Percentiles rank a stretch among this genome's conserved stretches.
These are phyloP conservation scores for Limnothrissa miodon DNA, from an alignment of 2,113 vertebrate genomes.

Conservation along the genomic window DNA sequence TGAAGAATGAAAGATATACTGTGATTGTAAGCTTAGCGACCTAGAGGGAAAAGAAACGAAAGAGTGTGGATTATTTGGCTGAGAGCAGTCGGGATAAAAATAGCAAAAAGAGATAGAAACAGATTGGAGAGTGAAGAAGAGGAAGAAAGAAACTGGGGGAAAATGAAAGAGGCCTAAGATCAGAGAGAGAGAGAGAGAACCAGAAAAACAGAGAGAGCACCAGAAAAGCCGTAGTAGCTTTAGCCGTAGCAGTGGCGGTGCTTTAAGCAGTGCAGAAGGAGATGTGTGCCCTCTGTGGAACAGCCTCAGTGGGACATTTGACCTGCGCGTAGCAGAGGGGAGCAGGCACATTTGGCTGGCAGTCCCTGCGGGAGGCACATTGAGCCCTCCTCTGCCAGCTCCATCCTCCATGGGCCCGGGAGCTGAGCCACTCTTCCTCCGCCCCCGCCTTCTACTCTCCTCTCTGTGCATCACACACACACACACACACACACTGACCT, in stretches of 20 bases:
- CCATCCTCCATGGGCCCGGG: slow-evolving; percentile 39
- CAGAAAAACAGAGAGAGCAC: neutral
- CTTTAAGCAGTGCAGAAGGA: slow-evolving; percentile 34
- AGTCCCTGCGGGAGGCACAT: slow-evolving; percentile 24
- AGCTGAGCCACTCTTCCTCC: neutral
- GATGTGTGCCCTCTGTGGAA: slow-evolving; percentile 43
- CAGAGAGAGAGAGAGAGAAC: slow-evolving; percentile 11
- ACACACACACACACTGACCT: slow-evolving; percentile 35
- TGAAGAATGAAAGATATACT: neutral
- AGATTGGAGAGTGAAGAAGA: neutral
- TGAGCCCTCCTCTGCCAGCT: slow-evolving; percentile 32
- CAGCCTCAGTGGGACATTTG: slow-evolving; percentile 38
- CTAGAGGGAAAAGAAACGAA: neutral
- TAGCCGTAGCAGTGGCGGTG: neutral
- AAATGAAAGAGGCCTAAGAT: neutral
- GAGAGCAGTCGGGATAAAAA: neutral
- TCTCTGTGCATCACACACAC: neutral
- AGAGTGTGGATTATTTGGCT: neutral
- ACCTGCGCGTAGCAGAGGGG: slow-evolving; percentile 35
- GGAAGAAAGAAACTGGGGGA: neutral
- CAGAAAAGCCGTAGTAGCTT: slow-evolving; percentile 8
- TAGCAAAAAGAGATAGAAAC: neutral
- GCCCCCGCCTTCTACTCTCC: slow-evolving; percentile 23
- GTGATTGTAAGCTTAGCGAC: neutral
- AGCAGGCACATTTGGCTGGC: slow-evolving; percentile 36